phyloP scores from a whole-genome alignment of 2,113 vertebrate species.

The Picathartes gymnocephalus region DNA sequence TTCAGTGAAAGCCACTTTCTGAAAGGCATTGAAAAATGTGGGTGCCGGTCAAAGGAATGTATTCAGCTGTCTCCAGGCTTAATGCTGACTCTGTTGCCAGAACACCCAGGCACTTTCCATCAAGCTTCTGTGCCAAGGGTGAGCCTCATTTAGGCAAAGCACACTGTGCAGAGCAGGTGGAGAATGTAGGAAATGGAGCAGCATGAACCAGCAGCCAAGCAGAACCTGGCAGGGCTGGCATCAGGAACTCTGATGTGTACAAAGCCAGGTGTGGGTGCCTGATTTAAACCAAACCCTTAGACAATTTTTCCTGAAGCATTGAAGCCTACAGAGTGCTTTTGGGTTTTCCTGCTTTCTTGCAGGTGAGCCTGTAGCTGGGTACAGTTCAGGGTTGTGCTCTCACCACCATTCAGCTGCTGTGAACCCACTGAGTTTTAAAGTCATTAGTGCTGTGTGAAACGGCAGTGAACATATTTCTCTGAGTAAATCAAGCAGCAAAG shows the following conservation, averaged over 20 bases:
- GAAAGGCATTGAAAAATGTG: not conserved
- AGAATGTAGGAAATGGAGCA: not conserved
- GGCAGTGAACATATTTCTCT: not conserved
- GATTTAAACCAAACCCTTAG: not conserved
- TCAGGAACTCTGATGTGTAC: not conserved
- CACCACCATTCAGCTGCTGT: fast-evolving
- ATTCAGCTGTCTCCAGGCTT: not conserved
- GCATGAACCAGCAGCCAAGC: not conserved
- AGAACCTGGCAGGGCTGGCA: not conserved
- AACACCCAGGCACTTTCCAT: not conserved
- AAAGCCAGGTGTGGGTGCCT: not conserved
- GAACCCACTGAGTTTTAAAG: not conserved
- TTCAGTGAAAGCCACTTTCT: not conserved
- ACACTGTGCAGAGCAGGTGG: not conserved
- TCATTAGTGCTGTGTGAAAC: not conserved
- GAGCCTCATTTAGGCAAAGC: not conserved
- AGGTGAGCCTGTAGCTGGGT: fast-evolving
- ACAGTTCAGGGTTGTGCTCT: not conserved
- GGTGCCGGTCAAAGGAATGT: not conserved
- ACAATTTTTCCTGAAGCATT: not conserved
- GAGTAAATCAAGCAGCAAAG: not conserved
- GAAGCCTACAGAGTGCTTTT: not conserved
- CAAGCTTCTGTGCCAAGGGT: not conserved
- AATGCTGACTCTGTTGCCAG: not conserved
- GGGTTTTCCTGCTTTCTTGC: not conserved